A percentile compares a stretch with the other conserved stretches of the same genome.
phyloP scores from a whole-genome alignment of 2,888 invertebrate genomes.

The Boloria selene region DNA sequence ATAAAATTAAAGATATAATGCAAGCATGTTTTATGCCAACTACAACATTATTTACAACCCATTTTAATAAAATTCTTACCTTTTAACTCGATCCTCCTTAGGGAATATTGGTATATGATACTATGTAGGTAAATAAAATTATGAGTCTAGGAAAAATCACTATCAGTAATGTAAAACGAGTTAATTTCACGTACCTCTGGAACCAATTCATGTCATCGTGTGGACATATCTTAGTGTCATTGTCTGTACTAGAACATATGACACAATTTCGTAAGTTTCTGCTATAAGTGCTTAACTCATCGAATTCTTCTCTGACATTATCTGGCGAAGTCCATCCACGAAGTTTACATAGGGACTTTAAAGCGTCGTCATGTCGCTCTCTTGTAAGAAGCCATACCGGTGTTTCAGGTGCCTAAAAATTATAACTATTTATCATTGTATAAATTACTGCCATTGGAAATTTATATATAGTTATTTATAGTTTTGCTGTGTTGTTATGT shows the following conservation, averaged over 20 bases:
- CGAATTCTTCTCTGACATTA: constrained; percentile 73
- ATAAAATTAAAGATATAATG: no score
- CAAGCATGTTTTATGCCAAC: no score
- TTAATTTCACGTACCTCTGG: constrained; percentile 51
- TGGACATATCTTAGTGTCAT: constrained; percentile 54
- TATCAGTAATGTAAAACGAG: no score
- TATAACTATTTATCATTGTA: not conserved
- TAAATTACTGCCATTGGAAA: no score
- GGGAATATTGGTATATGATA: no score
- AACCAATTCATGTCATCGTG: constrained; percentile 62
- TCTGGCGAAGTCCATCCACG: constrained; percentile 79
- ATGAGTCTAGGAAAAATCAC: no score
- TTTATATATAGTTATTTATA: no score
- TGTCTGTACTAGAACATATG: constrained; percentile 59
- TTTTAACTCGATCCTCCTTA: no score
- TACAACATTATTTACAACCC: no score
- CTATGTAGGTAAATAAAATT: no score
- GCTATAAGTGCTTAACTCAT: constrained; percentile 65
- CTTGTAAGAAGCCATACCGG: constrained; percentile 81
- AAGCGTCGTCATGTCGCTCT: constrained; percentile 75
- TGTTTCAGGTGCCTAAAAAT: constrained; percentile 78
- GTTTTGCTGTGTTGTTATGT: not conserved
- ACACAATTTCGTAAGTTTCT: constrained; percentile 62
- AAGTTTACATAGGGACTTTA: constrained; percentile 77
- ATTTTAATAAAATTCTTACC: no score